Evolutionary conservation across 2,113 vertebrate genomes (phyloP), one percentile per base, ranked within the genome.

Genomic region (Pangasianodon gigas): DNA sequence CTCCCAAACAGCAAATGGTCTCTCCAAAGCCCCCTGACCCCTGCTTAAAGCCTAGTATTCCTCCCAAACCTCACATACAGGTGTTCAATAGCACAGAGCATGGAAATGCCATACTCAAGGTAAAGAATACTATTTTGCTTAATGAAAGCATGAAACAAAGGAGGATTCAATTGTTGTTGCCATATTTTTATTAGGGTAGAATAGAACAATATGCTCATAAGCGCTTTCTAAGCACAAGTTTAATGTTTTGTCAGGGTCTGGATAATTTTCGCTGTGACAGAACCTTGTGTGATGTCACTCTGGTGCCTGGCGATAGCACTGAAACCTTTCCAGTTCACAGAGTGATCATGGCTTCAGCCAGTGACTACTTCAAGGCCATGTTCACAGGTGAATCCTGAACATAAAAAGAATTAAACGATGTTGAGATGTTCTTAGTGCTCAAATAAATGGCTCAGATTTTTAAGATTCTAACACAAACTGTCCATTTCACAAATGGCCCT

Each of bases 321-420:
- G 94, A 96, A 60, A 90, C 77, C 0, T 97, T 97, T 87, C 95
- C 95, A 0, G 96, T 96, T 29, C 96, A 97, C 94, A 93, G 96
- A 81, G 95, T 96, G 81, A 94, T 97, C 91, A 96, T 97, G 96
- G 96, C 96, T 29, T 97, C 96, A 7, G 95, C 93, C 92, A 96
- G 96, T 4, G 96, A 97, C 92, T 97, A 97, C 91, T 97, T 97
- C 91, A 97, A 97, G 81, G 96, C 96, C 3, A 97, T 97, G 96
- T 97, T 97, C 90, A 97, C 96, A 87, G 92, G 91, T 91, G 41
- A 87, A 29, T 84, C 29, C 46, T 85, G 26, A 26, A 7, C 10
- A 60, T 46, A 6, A 37, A 86, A 51, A 26, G 32, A 83, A 21
- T 16, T 46, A 26, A n/a, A 54, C 32, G 6, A 14, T 21, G 24